Conservation (phyloP, 2,797 vertebrate species). For the Siniperca undulata region DNA sequence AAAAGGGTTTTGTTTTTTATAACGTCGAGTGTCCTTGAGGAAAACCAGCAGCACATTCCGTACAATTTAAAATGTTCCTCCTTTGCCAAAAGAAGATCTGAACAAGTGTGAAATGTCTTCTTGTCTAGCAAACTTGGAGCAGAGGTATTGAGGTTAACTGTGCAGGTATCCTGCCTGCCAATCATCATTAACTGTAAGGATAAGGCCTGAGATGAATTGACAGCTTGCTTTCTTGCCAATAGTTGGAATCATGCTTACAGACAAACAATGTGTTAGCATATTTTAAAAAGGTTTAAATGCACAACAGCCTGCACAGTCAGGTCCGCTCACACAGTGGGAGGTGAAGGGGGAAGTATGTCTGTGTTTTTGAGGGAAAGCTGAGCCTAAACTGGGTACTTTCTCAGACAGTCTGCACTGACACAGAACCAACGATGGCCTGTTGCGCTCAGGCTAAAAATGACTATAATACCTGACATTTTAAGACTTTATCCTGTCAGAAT, state of each 20-base stretch:
- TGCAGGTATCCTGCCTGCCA: constrained; percentile 48
- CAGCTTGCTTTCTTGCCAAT: constrained; percentile 46
- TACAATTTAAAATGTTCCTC: neutral
- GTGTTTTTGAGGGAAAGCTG: constrained; percentile 35
- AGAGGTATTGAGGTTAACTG: constrained; percentile 46
- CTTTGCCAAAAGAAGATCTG: neutral
- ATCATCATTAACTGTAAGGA: constrained; percentile 56
- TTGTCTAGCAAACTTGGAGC: constrained; percentile 17
- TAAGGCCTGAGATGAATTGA: constrained; percentile 48
- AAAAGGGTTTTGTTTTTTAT: neutral
- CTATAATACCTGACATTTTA: constrained; percentile 3
- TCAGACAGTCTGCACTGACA: constrained; percentile 19
- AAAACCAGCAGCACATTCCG: neutral
- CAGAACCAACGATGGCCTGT: constrained; percentile 15
- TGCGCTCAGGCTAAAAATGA: constrained; percentile 12
- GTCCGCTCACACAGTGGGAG: constrained; percentile 44
- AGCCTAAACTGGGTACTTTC: constrained; percentile 32
- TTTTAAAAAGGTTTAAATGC: constrained; percentile 38
- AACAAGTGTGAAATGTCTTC: constrained; percentile 29
- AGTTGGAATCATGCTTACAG: constrained; percentile 37
- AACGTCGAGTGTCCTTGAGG: neutral
- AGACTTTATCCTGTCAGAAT: constrained; percentile 11
- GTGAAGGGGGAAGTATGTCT: constrained; percentile 24
- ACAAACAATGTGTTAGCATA: constrained; percentile 36
- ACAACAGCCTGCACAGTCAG: constrained; percentile 27